Evolutionary conservation across 2,888 invertebrate species (phyloP).

Genomic region (Sinohyriopsis cumingii): DNA sequence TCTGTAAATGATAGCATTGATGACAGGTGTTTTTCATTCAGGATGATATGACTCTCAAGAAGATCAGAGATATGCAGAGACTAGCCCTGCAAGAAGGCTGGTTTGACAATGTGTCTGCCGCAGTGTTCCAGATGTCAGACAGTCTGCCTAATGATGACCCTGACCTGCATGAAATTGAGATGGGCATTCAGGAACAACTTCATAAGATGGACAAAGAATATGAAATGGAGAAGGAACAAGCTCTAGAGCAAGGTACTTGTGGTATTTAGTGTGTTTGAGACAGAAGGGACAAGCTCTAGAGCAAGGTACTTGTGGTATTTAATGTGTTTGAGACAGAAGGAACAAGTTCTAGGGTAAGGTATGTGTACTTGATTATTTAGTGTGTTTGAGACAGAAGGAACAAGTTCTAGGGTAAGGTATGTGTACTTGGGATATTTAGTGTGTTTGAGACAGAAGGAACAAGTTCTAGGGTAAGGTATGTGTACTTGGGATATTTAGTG

Average conservation of each 20-base stretch:
- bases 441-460: too few relatives aligned
- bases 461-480: slow-evolving; percentile 43
- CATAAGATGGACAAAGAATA: slow-evolving; percentile 28
- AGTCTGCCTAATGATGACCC: slow-evolving; percentile 14
- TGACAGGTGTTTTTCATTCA: slow-evolving; percentile 14
- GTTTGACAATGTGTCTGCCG: slow-evolving; percentile 53
- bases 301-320: slow-evolving; percentile 32
- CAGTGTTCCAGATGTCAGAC: slow-evolving; percentile 42
- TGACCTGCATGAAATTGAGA: slow-evolving; percentile 17
- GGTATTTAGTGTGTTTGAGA: slow-evolving; percentile 20
- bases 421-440: too few relatives aligned
- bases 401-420: slow-evolving; percentile 10
- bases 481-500: too few relatives aligned
- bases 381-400: slow-evolving; percentile 41
- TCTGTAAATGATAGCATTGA: too few relatives aligned
- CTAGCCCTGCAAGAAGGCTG: slow-evolving; percentile 53
- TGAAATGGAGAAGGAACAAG: slow-evolving; percentile 41
- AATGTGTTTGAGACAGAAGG: slow-evolving; percentile 37
- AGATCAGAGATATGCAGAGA: slow-evolving; percentile 48
- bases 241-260: slow-evolving; percentile 41
- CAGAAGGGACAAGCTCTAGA: slow-evolving; percentile 43
- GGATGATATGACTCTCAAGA: slow-evolving; percentile 48
- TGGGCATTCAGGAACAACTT: slow-evolving; percentile 14
- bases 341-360: slow-evolving; percentile 47
- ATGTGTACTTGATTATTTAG: not conserved